Base-by-base conservation (phyloP, 1,140 invertebrate species). In the Danaus plexippus region DNA sequence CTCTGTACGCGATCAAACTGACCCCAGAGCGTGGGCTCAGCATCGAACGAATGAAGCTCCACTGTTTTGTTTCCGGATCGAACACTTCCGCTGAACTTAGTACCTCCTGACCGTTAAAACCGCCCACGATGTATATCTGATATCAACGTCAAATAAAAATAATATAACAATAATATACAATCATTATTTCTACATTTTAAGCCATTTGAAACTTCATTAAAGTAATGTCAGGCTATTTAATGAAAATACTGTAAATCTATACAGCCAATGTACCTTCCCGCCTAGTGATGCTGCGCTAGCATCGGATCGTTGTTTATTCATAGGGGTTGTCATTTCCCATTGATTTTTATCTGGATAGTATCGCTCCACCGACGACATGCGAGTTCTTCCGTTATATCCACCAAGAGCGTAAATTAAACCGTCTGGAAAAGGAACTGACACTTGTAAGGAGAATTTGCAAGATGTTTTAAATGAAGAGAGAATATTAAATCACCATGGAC, bases 41-140 rank as follows among this genome's bases (percentile, higher is more conserved):
- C 94, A 96, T 95, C 1, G 89, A 86, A 7, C 89, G 82, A 44
- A 96, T 91, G 66, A 91, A 90, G 7, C 91, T 92, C 94, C 95
- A 96, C 60, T 91, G 90, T 61, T 88, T 87, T 61, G 88, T 88
- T n/a, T 82, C 75, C 0, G 90, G 84, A 66, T 92, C 90, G 71
- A 90, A 92, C 10, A 91, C 88, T 77, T 93, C 92, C 8, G 87
- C 91, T 0, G 90, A 90, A 58, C 87, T 89, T 56, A 92, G 81
- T 3, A 92, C 90, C 70, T 91, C 90, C 56, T 88, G 88, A 1
- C 93, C 93, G 72, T 94, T 93, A 77, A 94, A 95, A 32, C 93
- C 93, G 13, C 93, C 94, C 47, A 92, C 92, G 32, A 93, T 90
- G 73, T 92, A 93, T 59, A 92, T 90, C 86, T 91, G 69, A 44